These are phyloP conservation scores for Eudemis profundana DNA, from an alignment of 2,888 invertebrate genomes.

Conservation along the genomic window DNA sequence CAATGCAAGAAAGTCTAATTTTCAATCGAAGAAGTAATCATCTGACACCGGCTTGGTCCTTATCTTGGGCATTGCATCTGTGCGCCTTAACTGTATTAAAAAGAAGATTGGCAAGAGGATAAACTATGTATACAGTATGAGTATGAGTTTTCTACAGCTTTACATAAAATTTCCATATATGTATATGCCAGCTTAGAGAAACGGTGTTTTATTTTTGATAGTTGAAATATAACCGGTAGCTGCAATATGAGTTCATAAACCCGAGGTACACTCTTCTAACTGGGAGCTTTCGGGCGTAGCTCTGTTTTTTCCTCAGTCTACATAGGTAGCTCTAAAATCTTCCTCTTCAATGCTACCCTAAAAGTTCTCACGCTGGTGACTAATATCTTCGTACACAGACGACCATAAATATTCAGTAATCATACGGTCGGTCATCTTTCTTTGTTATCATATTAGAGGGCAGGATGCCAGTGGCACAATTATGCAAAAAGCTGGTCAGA, in stretches of 20 bases:
- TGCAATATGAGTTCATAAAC: no score
- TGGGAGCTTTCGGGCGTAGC: not conserved
- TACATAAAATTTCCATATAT: no score
- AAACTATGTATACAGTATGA: no score
- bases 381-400: slow-evolving; percentile 53
- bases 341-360: slow-evolving; percentile 21
- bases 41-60: not conserved
- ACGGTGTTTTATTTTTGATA: no score
- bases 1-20: not conserved
- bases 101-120: no score
- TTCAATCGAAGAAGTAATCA: not conserved
- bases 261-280: no score
- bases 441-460: slow-evolving; percentile 82
- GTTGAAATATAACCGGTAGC: no score
- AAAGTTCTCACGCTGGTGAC: slow-evolving; percentile 64
- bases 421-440: slow-evolving; percentile 79
- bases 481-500: slow-evolving; percentile 84
- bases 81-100: not conserved
- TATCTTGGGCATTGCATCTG: not conserved
- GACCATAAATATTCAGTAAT: slow-evolving; percentile 72
- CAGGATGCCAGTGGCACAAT: slow-evolving; percentile 80
- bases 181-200: no score
- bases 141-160: no score
- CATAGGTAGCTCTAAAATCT: no score
- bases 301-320: not conserved